Evolutionary conservation across 2,888 invertebrate genomes (phyloP).

Genomic region (Leptinotarsa tumamoca): DNA sequence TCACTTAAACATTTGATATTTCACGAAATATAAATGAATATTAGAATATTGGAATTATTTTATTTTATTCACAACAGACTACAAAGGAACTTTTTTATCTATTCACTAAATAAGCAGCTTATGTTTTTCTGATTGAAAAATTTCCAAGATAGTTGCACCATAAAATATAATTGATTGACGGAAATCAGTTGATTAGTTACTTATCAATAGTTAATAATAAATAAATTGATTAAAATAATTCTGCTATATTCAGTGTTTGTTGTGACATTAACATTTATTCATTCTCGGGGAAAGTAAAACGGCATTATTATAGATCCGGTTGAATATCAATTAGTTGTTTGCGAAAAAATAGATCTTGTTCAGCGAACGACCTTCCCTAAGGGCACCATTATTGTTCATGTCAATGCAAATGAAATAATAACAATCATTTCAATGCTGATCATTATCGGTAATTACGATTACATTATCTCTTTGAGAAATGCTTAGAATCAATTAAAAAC

Average conservation of each 20-base stretch:
- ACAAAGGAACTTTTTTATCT: too few species aligned
- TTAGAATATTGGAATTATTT: too few species aligned
- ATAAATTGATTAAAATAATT: not conserved
- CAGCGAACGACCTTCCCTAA: constrained; percentile 30
- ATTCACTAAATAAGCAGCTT: too few species aligned
- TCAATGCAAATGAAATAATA: constrained; percentile 23
- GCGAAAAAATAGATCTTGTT: constrained; percentile 24
- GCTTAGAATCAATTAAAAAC: constrained; percentile 12
- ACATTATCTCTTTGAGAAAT: constrained; percentile 10
- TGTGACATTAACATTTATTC: constrained; percentile 21
- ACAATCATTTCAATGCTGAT: constrained; percentile 5
- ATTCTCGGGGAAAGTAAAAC: constrained; percentile 28
- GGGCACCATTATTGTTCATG: constrained; percentile 23
- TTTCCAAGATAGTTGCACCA: too few species aligned
- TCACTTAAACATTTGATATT: too few species aligned
- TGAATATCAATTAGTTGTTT: constrained; percentile 22
- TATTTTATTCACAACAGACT: too few species aligned
- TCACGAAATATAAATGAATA: too few species aligned
- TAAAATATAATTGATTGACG: too few species aligned
- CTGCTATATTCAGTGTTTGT: constrained; percentile 11
- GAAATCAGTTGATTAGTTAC: not conserved
- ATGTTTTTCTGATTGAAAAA: too few species aligned
- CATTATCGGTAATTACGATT: constrained; percentile 19
- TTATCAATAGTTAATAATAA: constrained; percentile 1
- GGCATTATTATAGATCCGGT: constrained; percentile 31